Base-by-base conservation (phyloP, 35 echinoderm and acorn worm genomes). In the Heliocidaris tuberculata region DNA sequence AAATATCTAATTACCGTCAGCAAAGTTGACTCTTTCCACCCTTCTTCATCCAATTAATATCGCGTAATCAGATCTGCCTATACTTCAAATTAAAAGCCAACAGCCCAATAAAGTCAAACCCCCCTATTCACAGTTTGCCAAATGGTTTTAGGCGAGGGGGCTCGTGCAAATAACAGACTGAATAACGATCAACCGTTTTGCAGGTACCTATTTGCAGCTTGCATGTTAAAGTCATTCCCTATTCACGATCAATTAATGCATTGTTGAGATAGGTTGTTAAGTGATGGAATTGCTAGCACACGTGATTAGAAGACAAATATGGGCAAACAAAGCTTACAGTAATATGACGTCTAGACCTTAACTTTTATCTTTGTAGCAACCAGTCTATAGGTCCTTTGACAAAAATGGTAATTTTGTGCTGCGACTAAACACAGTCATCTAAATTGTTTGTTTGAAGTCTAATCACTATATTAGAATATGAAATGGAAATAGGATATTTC, bases 1-100 rank as follows among this genome's bases (percentile, higher is more conserved):
- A 32, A 89, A 42, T 89, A 89, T 31, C 31, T 32, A 89, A 89
- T 48, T 89, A 78, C 65, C 65, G 27, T 78, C 65, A 78, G 65
- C 65, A 78, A 78, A 78, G 65, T 78, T 78, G 65, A 78, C 65
- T 78, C 27, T 2, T 27, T 27, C 65, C 6, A 19, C 4, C 27
- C 21, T n/a, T 78, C 65, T 78, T 78, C 65, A 78, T 78, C 65
- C 65, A 78, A 78, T 78, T 78, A 78, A 78, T 78, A n/a, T 5
- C 65, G 27, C 65, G 65, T 78, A 78, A 78, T 78, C 65, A 78
- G 65, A 78, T 78, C 65, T 27, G 65, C 65, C 0, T 78, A 78
- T 42, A 78, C 65, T 7, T 78, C 65, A 78, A 78, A 78, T 78
- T 19, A 78, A n/a, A 78, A 78, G 21, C 65, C 65, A 78, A 78